phyloP scores from a whole-genome alignment of 1,140 invertebrate genomes.

The Drosophila dunni region DNA sequence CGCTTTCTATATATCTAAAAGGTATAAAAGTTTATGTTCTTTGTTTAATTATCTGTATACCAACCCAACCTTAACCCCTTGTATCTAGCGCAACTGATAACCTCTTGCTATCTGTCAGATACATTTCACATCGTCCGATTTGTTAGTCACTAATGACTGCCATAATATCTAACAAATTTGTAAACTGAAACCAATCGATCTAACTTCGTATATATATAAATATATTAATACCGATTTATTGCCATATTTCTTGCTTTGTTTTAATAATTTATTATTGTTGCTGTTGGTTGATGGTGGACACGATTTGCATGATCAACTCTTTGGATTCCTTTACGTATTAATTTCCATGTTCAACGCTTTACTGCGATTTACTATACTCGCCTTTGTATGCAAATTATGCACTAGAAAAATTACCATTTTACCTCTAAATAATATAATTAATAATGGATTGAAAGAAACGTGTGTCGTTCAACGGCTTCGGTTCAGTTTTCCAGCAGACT shows the following conservation, averaged over 20 bases:
- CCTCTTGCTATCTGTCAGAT: too few species aligned
- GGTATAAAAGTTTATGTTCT: too few species aligned
- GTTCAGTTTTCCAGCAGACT: not conserved
- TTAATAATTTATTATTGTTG: constrained; percentile 12
- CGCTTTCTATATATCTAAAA: too few species aligned
- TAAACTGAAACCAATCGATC: constrained; percentile 47
- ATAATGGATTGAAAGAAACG: constrained; percentile 6
- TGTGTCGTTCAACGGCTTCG: not conserved
- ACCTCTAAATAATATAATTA: constrained; percentile 25
- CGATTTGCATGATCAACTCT: constrained; percentile 73
- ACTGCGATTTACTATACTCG: constrained; percentile 25
- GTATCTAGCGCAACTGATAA: too few species aligned
- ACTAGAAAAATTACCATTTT: constrained; percentile 24
- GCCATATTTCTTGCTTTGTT: constrained; percentile 38
- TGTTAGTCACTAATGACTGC: constrained; percentile 4
- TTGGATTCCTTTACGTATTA: constrained; percentile 56
- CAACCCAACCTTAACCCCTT: too few species aligned
- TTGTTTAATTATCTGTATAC: too few species aligned
- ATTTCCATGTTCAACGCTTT: constrained; percentile 65
- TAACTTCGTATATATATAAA: constrained; percentile 1
- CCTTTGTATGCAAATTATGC: constrained; percentile 69
- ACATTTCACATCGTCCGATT: constrained; percentile 1
- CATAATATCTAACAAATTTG: constrained; percentile 35
- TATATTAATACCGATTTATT: constrained; percentile 6
- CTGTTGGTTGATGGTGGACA: constrained; percentile 40